Evolutionary conservation across 2,797 vertebrate species (phyloP).

Genomic region (Manis crassicaudata): DNA sequence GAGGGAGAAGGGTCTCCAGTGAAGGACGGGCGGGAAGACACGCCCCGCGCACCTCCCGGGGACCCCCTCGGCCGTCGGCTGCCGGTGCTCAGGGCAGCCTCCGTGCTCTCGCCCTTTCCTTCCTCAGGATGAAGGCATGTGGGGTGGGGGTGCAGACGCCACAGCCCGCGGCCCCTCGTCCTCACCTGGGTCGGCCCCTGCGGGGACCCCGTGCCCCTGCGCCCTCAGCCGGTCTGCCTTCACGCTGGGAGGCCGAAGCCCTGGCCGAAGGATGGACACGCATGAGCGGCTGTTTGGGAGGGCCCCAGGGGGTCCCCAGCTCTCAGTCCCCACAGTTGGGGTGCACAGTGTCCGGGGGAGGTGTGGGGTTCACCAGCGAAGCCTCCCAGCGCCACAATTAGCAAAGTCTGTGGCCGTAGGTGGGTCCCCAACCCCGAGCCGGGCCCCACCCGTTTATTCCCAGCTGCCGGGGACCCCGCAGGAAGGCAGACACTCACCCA

Average conservation of each 20-base stretch:
- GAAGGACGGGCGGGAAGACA: no score
- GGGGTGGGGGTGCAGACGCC: neutral
- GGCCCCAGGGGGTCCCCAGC: no score
- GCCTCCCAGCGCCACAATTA: neutral
- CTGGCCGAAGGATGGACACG: neutral
- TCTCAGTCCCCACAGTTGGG: neutral
- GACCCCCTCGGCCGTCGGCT: neutral
- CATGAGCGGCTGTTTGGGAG: neutral
- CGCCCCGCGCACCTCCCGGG: neutral
- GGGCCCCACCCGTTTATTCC: neutral
- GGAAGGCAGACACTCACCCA: neutral
- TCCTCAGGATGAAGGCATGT: neutral
- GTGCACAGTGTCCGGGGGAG: neutral
- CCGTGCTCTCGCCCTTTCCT: neutral
- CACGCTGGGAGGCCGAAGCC: neutral
- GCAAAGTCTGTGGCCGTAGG: neutral
- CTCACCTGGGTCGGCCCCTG: neutral
- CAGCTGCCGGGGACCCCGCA: neutral
- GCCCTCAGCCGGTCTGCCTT: neutral
- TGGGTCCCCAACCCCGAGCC: neutral
- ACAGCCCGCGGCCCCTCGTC: neutral
- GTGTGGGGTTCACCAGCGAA: neutral
- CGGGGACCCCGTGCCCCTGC: neutral
- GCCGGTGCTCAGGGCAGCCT: neutral
- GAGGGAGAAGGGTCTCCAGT: neutral